Evolutionary conservation across 2,113 vertebrate genomes (phyloP), one percentile per base, ranked within the genome.

Genomic region (Cottus gobio): DNA sequence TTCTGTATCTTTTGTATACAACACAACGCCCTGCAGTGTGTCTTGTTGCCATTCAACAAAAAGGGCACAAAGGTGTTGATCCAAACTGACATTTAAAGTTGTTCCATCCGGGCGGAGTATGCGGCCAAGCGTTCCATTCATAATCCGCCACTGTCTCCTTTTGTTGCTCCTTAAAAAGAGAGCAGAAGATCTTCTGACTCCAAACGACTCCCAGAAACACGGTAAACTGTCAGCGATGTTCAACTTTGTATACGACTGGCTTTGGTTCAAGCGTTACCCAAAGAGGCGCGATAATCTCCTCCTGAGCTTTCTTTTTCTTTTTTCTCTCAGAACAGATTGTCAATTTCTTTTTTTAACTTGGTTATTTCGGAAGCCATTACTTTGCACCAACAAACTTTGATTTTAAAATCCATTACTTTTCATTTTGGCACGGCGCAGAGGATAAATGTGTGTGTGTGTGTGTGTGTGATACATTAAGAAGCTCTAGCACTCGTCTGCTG

Each of bases 81-180:
- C 71, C 70, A 77, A 74, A 83, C 54, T 88, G 87, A 85, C 85
- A 74, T 86, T 83, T 88, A 71, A 85, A 86, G 69, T 56, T 50
- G 74, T 71, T 75, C 22, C 68, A 75, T 85, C 24, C 1, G 18
- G 82, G 60, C 79, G 61, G 16, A 81, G 72, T 81, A 65, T 60
- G 24, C 81, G 87, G 60, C 69, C 78, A 60, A 34, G 82, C 30
- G 1, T 87, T 87, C 50, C 57, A 63, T 39, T 76, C 67, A 65
- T 74, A 83, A 78, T 84, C 63, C 82, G 75, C 82, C 83, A 77
- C 67, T 58, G 77, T 82, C 77, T 56, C 20, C 31, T 67, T 20
- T 44, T 75, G 36, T 81, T 50, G n/a, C 37, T 68, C 73, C 57
- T 75, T n/a, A n/a, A 65, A 67, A 80, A 52, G 54, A 75, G 57